Percentiles rank a stretch among this genome's conserved stretches.
Evolutionary conservation across 2,113 vertebrate genomes (phyloP).

Genomic region (Nematolebias whitei): DNA sequence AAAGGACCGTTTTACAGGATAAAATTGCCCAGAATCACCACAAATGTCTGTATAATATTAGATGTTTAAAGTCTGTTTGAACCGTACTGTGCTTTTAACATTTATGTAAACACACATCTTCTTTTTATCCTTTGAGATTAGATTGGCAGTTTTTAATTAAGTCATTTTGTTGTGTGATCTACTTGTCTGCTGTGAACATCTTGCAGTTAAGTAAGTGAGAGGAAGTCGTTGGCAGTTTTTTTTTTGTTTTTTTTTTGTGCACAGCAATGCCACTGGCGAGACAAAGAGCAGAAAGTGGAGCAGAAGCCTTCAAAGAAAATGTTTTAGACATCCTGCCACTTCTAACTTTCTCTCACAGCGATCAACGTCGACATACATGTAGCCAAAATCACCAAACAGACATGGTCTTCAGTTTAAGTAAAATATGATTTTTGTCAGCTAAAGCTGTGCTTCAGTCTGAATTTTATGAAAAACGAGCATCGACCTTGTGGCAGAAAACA

Average conservation of each 20-base stretch:
- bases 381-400: neutral
- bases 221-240: neutral
- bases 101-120: neutral
- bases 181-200: neutral
- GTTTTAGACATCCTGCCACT: neutral
- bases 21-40: too few relatives aligned
- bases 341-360: neutral
- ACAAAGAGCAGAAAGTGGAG: slow-evolving; percentile 1
- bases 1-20: too few relatives aligned
- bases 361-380: neutral
- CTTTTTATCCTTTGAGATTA: neutral
- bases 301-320: neutral
- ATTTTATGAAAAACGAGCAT: neutral
- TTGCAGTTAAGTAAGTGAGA: neutral
- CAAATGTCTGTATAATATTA: too few relatives aligned
- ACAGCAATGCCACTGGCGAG: neutral
- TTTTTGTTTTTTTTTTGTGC: too few relatives aligned
- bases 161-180: neutral
- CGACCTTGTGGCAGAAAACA: neutral
- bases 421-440: neutral
- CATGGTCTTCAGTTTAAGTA: neutral
- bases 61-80: neutral
- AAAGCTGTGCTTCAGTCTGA: neutral
- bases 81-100: neutral
- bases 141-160: neutral